Evolutionary conservation across 2,888 invertebrate genomes (phyloP).

Genomic region (Troides oblongomaculatus): DNA sequence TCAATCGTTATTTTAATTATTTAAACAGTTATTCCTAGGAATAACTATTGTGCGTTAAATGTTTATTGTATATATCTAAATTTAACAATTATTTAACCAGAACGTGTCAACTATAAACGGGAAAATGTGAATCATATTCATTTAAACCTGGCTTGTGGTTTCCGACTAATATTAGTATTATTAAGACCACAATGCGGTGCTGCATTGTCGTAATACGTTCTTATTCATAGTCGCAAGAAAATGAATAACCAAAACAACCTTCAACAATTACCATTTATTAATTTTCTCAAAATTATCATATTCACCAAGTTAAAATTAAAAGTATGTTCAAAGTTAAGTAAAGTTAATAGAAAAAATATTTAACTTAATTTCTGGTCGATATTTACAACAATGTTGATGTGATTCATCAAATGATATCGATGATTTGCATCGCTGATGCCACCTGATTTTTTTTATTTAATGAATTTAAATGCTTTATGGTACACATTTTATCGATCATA

Average conservation of each 20-base stretch:
- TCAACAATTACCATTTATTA: neutral
- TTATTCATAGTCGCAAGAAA: neutral
- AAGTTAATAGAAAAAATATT: too few species aligned
- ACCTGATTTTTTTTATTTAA: too few species aligned
- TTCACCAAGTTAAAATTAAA: neutral
- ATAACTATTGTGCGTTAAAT: neutral
- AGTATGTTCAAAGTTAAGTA: neutral
- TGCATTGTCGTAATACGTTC: neutral
- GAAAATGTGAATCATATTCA: slow-evolving; percentile 25
- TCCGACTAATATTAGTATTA: slow-evolving; percentile 22
- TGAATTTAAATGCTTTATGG: too few species aligned
- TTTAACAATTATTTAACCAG: neutral
- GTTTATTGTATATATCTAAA: neutral
- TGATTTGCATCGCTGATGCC: too few species aligned
- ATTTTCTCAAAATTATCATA: neutral
- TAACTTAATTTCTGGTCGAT: too few species aligned
- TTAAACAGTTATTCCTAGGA: neutral
- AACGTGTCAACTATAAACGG: neutral
- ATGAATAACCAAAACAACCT: slow-evolving; percentile 4
- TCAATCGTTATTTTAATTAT: too few species aligned
- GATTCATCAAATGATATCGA: too few species aligned
- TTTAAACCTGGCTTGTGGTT: slow-evolving; percentile 23
- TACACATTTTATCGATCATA: too few species aligned
- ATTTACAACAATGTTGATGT: too few species aligned
- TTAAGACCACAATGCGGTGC: slow-evolving; percentile 9